Evolutionary conservation across 1,140 invertebrate genomes (phyloP).

Genomic region (Drosophila simulans): DNA sequence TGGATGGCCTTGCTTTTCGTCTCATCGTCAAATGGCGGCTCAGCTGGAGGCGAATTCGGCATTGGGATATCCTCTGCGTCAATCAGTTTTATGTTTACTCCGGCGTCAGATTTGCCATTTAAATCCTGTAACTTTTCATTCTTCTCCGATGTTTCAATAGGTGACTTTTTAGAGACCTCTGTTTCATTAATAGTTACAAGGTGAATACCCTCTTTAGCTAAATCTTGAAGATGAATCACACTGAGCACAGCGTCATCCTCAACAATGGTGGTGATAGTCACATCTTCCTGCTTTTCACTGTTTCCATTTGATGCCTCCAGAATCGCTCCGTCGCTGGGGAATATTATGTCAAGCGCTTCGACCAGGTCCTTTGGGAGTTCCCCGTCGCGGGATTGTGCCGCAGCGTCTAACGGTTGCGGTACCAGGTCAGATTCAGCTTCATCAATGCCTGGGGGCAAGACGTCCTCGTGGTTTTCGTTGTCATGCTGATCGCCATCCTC

Average conservation of each 20-base stretch:
- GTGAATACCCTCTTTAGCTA: slow-evolving; percentile 78
- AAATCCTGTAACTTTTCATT: slow-evolving; percentile 20
- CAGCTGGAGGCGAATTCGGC: slow-evolving; percentile 45
- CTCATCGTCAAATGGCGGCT: slow-evolving; percentile 1
- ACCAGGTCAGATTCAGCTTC: slow-evolving; percentile 69
- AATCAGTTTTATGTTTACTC: slow-evolving; percentile 17
- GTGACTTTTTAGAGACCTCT: slow-evolving; percentile 20
- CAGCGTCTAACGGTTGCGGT: slow-evolving; percentile 59
- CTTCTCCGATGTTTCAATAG: slow-evolving; percentile 24
- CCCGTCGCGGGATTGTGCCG: slow-evolving; percentile 49
- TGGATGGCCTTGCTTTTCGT: slow-evolving; percentile 11
- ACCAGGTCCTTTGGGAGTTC: slow-evolving; percentile 88
- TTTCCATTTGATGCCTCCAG: slow-evolving; percentile 37
- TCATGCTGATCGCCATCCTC: slow-evolving; percentile 17
- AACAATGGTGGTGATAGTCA: slow-evolving; percentile 70
- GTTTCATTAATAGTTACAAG: slow-evolving; percentile 70
- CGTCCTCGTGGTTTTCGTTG: slow-evolving; percentile 53
- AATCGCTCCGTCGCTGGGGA: slow-evolving; percentile 84
- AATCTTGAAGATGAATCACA: slow-evolving; percentile 67
- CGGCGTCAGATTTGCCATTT: slow-evolving; percentile 43
- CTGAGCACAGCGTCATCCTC: slow-evolving; percentile 64
- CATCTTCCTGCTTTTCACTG: slow-evolving; percentile 20
- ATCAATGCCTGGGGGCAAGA: slow-evolving; percentile 80
- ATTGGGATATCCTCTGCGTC: slow-evolving; percentile 63
- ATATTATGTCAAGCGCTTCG: slow-evolving; percentile 90